Evolutionary conservation across 2,797 vertebrate species (phyloP), one percentile per base, ranked within the genome.

Genomic region (Parauchenoglanis punctatus): DNA sequence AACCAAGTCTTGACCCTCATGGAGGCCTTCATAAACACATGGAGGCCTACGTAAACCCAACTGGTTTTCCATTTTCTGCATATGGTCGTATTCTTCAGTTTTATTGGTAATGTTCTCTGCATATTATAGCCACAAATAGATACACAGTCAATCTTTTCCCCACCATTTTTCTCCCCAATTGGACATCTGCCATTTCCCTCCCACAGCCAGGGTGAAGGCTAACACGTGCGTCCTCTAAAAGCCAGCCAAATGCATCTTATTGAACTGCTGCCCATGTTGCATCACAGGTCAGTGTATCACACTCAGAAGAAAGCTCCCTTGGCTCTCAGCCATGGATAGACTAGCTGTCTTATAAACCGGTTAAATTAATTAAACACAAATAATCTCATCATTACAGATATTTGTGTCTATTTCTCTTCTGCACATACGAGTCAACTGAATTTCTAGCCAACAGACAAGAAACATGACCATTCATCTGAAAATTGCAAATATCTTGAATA

Each of bases 211-310:
- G 12, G 5, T 54, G 12, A 31, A 31, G 49, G 13, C n/a, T 54
- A 77, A 52, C 52, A 78, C 11, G 6, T 58, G 77, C 4, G 18
- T 80, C 54, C 77, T 80, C 18, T 58, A 40, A 80, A 80, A 80
- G 17, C 18, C 75, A 54, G 49, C 25, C 11, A 35, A 80, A 3
- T 20, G 28, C 52, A 78, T 58, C 7, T 78, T 78, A 58, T 52
- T 3, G 2, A 77, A 77, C 28, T 58, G 17, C 52, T 35, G n/a
- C 52, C 20, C 75, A 28, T 54, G 52, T 31, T 58, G 52, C 5
- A 0, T 78, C 52, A 56, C 52, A 56, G 76, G 76, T 56, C 76
- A 58, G 28, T 2, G 3, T 78, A 11, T 3, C 52, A 31, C 52
- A 56, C 72, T 75, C 13, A 77, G 25, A 76, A 13, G 46, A 52